A percentile compares a stretch with the other conserved stretches of the same genome.
Evolutionary conservation across 1,140 invertebrate species (phyloP).

Genomic region (Heliconius congener): DNA sequence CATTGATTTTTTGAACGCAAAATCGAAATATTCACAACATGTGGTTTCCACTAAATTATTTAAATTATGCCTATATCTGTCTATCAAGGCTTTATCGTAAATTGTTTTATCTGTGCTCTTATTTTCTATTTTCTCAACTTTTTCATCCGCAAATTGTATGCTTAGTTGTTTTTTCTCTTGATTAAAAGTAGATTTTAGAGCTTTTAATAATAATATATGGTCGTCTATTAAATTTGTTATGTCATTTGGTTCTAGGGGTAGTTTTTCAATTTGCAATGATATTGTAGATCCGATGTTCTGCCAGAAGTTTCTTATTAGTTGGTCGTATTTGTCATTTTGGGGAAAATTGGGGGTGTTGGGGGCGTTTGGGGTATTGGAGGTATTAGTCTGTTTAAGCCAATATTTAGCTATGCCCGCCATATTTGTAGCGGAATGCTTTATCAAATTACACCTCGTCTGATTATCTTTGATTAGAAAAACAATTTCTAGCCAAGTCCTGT

Average conservation of each 20-base stretch:
- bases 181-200: slow-evolving; percentile 46
- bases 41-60: slow-evolving; percentile 39
- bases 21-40: slow-evolving; percentile 48
- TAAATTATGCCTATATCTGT: slow-evolving; percentile 48
- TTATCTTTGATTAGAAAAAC: slow-evolving; percentile 35
- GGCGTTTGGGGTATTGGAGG: background rate
- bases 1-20: slow-evolving; percentile 40
- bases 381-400: slow-evolving; percentile 56
- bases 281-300: slow-evolving; percentile 55
- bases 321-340: slow-evolving; percentile 52
- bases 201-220: slow-evolving; percentile 52
- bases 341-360: background rate
- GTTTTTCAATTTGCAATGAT: slow-evolving; percentile 47
- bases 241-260: slow-evolving; percentile 33
- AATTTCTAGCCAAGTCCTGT: slow-evolving; percentile 54
- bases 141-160: slow-evolving; percentile 52
- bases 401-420: slow-evolving; percentile 53
- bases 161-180: slow-evolving; percentile 47
- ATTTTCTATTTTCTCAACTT: background rate
- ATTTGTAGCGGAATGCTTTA: slow-evolving; percentile 46
- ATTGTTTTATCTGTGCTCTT: background rate
- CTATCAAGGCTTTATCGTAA: slow-evolving; percentile 22
- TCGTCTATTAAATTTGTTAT: slow-evolving; percentile 43
- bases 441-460: slow-evolving; percentile 37
- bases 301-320: slow-evolving; percentile 61